Evolutionary conservation across 2,113 vertebrate genomes (phyloP).

Genomic region (Columba livia): DNA sequence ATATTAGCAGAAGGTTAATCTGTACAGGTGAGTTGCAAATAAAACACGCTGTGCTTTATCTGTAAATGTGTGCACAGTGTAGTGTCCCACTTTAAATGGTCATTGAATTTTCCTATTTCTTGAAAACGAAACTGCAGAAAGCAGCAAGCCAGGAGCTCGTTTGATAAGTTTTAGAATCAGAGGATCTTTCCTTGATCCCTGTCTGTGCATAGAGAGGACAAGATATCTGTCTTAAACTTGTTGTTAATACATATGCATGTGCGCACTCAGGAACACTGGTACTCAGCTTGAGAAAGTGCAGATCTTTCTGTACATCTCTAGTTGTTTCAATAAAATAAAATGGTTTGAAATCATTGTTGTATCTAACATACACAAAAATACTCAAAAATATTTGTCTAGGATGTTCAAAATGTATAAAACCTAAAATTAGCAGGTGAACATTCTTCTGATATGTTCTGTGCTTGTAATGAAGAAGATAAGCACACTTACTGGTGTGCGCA

Average conservation of each 20-base stretch:
- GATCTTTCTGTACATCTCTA: not conserved
- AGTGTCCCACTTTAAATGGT: not conserved
- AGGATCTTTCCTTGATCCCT: not conserved
- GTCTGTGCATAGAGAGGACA: not conserved
- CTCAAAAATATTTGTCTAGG: accelerated
- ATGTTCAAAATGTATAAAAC: not conserved
- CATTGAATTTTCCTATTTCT: not conserved
- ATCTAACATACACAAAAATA: not conserved
- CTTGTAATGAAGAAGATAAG: not conserved
- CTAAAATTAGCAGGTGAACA: not conserved
- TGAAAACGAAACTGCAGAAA: not conserved
- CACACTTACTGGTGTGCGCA: accelerated
- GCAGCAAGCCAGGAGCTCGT: not conserved
- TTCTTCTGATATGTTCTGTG: not conserved
- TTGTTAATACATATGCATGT: not conserved
- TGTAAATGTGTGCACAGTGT: not conserved
- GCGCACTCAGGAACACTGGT: accelerated
- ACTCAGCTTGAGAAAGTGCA: not conserved
- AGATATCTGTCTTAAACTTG: not conserved
- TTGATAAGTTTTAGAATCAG: not conserved
- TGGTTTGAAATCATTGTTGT: not conserved
- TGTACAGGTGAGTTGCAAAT: not conserved
- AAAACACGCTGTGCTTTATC: not conserved
- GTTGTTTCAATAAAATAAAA: not conserved
- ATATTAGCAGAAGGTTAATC: not conserved